phyloP scores from a whole-genome alignment of 2,113 vertebrate genomes.

The Procavia capensis region DNA sequence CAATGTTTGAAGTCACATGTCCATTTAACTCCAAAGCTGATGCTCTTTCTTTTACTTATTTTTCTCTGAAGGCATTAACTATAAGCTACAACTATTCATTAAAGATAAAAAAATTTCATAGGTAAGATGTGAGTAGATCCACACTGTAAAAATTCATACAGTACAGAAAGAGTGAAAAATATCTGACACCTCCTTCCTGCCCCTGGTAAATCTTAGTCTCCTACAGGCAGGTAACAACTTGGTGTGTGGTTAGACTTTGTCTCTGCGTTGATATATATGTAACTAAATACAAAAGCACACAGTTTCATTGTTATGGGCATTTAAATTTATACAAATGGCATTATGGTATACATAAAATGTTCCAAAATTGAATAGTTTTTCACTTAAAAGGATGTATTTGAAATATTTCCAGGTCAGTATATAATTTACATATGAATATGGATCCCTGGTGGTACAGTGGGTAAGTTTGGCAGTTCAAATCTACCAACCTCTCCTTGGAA shows the following conservation, averaged over 20 bases:
- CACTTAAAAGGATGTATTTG: background rate
- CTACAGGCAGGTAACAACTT: background rate
- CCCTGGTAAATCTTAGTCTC: background rate
- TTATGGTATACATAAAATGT: background rate
- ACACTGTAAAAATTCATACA: background rate
- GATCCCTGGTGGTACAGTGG: too few species aligned
- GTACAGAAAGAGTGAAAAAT: background rate
- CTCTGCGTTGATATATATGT: background rate
- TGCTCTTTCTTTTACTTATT: background rate
- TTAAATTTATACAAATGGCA: background rate
- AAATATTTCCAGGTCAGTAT: background rate
- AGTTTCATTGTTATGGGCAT: constrained; percentile 19
- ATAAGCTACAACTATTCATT: background rate
- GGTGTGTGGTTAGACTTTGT: background rate
- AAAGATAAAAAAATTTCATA: constrained; percentile 24
- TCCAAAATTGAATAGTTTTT: background rate
- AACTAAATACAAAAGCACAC: background rate
- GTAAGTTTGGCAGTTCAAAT: too few species aligned
- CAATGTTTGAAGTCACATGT: constrained; percentile 7
- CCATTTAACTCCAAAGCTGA: background rate
- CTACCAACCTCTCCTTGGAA: too few species aligned
- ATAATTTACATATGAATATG: too few species aligned
- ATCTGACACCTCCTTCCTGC: background rate
- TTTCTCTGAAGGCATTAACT: constrained; percentile 23
- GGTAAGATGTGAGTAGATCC: background rate